These are phyloP conservation scores for Drosophila pseudotakahashii DNA, from an alignment of 2,888 invertebrate genomes.

Conservation along the genomic window DNA sequence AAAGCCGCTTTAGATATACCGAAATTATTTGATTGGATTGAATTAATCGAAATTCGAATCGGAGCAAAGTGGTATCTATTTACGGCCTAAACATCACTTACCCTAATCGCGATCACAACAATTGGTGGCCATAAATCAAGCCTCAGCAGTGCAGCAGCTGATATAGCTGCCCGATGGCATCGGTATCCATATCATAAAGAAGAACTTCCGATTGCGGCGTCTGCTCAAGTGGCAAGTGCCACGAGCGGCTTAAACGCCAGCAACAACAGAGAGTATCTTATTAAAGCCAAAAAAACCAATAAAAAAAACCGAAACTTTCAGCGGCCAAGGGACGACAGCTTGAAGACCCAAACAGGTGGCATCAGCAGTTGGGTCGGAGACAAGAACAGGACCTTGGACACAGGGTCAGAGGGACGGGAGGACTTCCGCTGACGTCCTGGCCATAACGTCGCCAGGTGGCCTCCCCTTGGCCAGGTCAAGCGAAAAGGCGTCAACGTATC, in stretches of 20 bases:
- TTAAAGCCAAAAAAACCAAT: conserved; percentile 27
- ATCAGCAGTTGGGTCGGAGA: conserved; percentile 22
- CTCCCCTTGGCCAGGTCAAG: conserved; percentile 37
- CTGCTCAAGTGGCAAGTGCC: conserved; percentile 65
- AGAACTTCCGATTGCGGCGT: conserved; percentile 69
- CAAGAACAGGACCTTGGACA: conserved; percentile 14
- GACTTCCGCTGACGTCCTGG: conserved; percentile 38
- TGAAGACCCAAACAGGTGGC: conserved; percentile 66
- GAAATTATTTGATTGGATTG: conserved; percentile 2
- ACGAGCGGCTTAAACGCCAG: conserved; percentile 49
- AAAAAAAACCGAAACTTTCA: conserved; percentile 37
- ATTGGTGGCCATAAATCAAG: conserved; percentile 25
- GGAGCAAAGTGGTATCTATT: neutral
- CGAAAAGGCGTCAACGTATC: conserved; percentile 52
- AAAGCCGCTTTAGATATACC: conserved; percentile 31
- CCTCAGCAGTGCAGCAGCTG: conserved; percentile 51
- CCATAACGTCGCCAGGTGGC: conserved; percentile 21
- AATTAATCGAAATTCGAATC: conserved; percentile 7
- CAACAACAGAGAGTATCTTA: conserved; percentile 13
- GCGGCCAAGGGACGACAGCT: conserved; percentile 69
- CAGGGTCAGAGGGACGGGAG: conserved; percentile 4
- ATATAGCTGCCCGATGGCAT: conserved; percentile 29
- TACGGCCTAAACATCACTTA: conserved; percentile 15
- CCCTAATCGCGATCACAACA: conserved; percentile 11
- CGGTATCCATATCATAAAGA: conserved; percentile 64